These are phyloP conservation scores for Ramphastos sulfuratus DNA, from an alignment of 2,113 vertebrate species.

Conservation along the genomic window DNA sequence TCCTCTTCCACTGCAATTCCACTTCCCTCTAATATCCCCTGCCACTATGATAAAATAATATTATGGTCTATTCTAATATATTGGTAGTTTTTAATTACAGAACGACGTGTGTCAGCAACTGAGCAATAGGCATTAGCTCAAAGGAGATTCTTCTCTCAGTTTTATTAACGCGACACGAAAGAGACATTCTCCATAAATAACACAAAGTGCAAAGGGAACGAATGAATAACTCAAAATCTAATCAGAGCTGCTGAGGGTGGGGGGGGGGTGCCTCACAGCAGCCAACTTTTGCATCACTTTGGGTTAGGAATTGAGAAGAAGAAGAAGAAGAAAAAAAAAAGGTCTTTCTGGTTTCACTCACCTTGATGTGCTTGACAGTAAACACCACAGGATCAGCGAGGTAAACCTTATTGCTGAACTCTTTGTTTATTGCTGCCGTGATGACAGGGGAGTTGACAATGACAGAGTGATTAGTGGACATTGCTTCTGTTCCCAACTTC, in stretches of 20 bases:
- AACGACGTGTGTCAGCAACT: constrained; percentile 39
- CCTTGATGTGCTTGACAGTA: constrained; percentile 94
- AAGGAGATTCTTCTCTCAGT: constrained; percentile 1
- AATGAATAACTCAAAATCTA: constrained; percentile 49
- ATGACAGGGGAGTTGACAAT: constrained; percentile 97
- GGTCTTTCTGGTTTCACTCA: constrained; percentile 54
- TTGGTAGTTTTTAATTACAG: constrained; percentile 52
- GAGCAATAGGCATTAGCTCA: constrained; percentile 28
- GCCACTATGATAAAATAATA: constrained; percentile 45
- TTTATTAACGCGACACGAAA: constrained; percentile 3
- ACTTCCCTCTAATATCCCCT: constrained; percentile 1
- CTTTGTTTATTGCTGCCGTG: constrained; percentile 97
- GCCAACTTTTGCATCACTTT: not conserved
- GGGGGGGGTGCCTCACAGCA: not conserved
- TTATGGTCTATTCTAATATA: constrained; percentile 27
- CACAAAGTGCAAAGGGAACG: constrained; percentile 26
- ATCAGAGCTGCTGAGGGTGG: not conserved
- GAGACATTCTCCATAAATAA: constrained; percentile 38
- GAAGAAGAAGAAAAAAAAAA: not conserved
- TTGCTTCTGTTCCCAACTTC: constrained; percentile 91
- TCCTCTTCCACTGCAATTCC: constrained; percentile 30
- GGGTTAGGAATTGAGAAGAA: not conserved
- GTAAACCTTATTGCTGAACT: constrained; percentile 95
- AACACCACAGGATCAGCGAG: constrained; percentile 96
- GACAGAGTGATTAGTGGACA: constrained; percentile 94